Conservation (phyloP, 2,888 invertebrate genomes). For the Drosophila kambysellisi region DNA sequence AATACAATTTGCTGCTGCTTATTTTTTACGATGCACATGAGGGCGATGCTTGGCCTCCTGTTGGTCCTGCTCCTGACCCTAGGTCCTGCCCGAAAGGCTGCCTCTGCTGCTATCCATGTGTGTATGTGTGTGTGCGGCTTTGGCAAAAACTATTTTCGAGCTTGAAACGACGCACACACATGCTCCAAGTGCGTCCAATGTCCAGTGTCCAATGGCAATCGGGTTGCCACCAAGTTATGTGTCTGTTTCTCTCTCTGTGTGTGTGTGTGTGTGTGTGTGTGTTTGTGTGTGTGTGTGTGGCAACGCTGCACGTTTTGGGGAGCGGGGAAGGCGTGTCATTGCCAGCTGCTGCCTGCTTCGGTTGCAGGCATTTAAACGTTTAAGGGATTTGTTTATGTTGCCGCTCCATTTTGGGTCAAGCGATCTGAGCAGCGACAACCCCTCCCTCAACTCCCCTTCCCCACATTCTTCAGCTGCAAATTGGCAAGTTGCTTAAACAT, state of each 20-base stretch:
- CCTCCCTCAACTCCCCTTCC: not conserved
- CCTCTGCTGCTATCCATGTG: not conserved
- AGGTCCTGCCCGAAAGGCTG: conserved; percentile 8
- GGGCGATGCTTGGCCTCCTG: conserved; percentile 64
- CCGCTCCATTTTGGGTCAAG: conserved; percentile 60
- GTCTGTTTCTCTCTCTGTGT: conserved; percentile 28
- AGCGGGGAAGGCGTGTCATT: conserved; percentile 42
- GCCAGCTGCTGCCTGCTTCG: conserved; percentile 67
- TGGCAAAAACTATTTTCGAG: conserved; percentile 74
- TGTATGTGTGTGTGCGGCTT: conserved; percentile 1
- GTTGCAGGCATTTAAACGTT: conserved; percentile 75
- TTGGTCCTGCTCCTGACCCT: conserved; percentile 30
- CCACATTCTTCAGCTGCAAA: conserved; percentile 43
- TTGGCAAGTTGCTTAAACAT: conserved; percentile 73
- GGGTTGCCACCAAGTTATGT: conserved; percentile 72
- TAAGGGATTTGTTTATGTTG: conserved; percentile 77
- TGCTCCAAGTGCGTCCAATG: conserved; percentile 76
- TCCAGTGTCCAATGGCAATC: conserved; percentile 61
- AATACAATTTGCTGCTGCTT: conserved; percentile 84
- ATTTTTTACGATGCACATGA: conserved; percentile 81
- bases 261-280: too few relatives aligned
- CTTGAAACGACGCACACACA: conserved; percentile 77
- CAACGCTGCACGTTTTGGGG: conserved; percentile 38
- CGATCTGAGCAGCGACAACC: conserved; percentile 24
- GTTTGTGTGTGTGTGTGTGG: conserved; percentile 37